These are phyloP conservation scores for Platycercus adscitus DNA, from an alignment of 2,113 vertebrate genomes.

Conservation along the genomic window DNA sequence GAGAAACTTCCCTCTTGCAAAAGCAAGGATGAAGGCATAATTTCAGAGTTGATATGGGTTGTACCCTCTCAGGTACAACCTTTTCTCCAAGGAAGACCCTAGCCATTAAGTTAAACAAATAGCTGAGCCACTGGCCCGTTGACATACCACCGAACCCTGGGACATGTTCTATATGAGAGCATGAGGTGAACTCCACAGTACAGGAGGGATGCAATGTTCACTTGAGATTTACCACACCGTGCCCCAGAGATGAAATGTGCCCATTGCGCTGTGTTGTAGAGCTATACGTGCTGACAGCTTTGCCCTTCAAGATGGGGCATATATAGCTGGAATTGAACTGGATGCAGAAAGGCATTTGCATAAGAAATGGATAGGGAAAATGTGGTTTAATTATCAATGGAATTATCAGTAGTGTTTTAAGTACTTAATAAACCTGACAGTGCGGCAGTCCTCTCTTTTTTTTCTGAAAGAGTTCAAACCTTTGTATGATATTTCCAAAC, in stretches of 20 bases:
- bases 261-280: background rate
- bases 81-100: background rate
- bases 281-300: background rate
- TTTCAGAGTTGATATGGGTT: background rate
- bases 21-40: background rate
- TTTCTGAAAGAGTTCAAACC: background rate
- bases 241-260: background rate
- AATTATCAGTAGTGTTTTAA: background rate
- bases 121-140: background rate
- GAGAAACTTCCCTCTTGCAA: background rate
- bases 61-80: background rate
- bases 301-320: background rate
- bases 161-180: background rate
- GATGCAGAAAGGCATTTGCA: background rate
- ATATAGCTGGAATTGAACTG: background rate
- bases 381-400: background rate
- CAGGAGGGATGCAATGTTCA: background rate
- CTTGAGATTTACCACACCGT: background rate
- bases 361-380: background rate
- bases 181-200: background rate
- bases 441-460: background rate
- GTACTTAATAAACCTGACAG: background rate
- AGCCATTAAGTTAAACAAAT: background rate
- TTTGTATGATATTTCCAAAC: background rate
- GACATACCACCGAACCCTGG: background rate